Evolutionary conservation across 2,113 vertebrate genomes (phyloP), one percentile per base, ranked within the genome.

Genomic region (Lepus europaeus): DNA sequence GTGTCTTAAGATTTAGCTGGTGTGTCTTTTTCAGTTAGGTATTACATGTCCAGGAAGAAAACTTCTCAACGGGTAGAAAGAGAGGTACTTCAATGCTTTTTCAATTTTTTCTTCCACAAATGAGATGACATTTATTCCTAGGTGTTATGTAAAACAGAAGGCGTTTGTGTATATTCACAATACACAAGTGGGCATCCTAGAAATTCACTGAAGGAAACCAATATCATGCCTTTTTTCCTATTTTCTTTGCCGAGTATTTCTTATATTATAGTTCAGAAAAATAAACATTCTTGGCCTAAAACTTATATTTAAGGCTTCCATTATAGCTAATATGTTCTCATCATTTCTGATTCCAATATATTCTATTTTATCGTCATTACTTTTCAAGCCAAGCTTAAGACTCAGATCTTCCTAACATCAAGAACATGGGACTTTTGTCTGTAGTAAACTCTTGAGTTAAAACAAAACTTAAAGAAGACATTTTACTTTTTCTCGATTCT

Each of bases 351-450:
- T 89, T 82, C 81, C 86, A 83, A 31, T 84, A 25, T 53, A 61
- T 82, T 23, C 78, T 91, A 27, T 79, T 91, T 93, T 66, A 94
- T n/a, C 45, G 5, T 64, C 69, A 9, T 27, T 89, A 66, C 1
- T 45, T 96, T 89, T 61, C 9, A 91, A 95, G 66, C 29, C 80
- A 91, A 96, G 73, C 56, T 22, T 13, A 89, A n/a, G 5, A 72
- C 29, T 56, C 4, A 90, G 19, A 39, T 73, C 77, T 91, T 66
- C n/a, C 14, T 78, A 53, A 17, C 6, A 80, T 56, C 49, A 59
- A 17, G 2, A 92, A 64, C n/a, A 72, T n/a, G 19, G 45, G 20
- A 39, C 12, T 76, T 86, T 95, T 83, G 25, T n/a, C 59, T 73
- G 19, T 72, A 31, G 59, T 76, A 88, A 9, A 59, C 90, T 93